Conservation (phyloP, 2,797 vertebrate species). For the Enteromius treurensis region DNA sequence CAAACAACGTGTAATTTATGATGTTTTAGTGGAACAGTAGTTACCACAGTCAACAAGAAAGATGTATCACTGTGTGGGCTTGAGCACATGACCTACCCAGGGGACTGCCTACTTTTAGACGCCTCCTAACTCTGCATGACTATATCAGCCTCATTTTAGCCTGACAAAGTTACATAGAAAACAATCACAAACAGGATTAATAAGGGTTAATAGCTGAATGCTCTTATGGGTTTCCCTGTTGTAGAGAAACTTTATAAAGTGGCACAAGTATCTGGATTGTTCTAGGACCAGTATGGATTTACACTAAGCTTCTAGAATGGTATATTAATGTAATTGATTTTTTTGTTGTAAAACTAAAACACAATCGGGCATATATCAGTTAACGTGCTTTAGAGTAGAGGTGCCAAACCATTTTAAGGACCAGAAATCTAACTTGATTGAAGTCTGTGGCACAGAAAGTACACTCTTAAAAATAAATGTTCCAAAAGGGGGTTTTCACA, state of each 20-base stretch:
- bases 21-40: constrained; percentile 43
- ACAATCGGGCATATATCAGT: not conserved
- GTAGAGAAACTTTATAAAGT: not conserved
- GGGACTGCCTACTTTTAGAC: constrained; percentile 53
- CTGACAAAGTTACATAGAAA: not conserved
- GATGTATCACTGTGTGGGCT: constrained; percentile 38
- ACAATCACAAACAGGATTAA: not conserved
- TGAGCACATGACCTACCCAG: constrained; percentile 20
- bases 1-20: constrained; percentile 38
- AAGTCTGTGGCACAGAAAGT: not conserved
- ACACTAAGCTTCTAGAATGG: not conserved
- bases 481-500: not conserved
- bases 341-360: not conserved
- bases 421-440: not conserved
- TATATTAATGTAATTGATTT: not conserved
- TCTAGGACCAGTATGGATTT: not conserved
- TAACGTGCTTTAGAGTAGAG: not conserved
- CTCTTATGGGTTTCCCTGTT: not conserved
- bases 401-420: not conserved
- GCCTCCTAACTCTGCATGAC: constrained; percentile 12
- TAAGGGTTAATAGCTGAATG: not conserved
- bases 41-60: constrained; percentile 42
- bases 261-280: constrained; percentile 1
- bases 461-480: not conserved
- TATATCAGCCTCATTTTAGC: constrained; percentile 24